These are phyloP conservation scores for Anas acuta DNA, from an alignment of 2,797 vertebrate genomes.

Conservation along the genomic window DNA sequence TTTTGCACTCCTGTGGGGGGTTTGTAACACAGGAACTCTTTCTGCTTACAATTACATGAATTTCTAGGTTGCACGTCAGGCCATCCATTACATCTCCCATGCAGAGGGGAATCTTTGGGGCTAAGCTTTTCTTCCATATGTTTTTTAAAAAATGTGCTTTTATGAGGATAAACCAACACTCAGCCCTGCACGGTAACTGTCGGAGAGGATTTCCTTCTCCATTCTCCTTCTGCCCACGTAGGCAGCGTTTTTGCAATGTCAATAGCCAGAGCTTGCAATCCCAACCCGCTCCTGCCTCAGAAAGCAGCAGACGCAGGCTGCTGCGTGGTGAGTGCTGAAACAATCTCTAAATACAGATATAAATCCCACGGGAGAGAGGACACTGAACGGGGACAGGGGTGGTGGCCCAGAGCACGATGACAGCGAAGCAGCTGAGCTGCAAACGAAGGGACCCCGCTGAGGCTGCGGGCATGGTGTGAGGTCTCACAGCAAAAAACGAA, in stretches of 20 bases:
- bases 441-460: rapidly evolving
- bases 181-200: neutral
- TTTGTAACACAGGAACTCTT: neutral
- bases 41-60: neutral
- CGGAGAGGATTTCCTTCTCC: neutral
- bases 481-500: no score
- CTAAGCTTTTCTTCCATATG: neutral
- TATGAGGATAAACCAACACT: neutral
- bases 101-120: no score
- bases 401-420: rapidly evolving
- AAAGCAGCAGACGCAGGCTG: neutral
- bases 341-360: neutral
- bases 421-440: neutral
- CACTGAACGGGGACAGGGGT: neutral
- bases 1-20: neutral
- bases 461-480: neutral
- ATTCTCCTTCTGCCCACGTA: neutral
- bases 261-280: neutral
- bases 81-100: rapidly evolving
- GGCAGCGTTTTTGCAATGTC: neutral
- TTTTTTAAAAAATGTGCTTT: neutral
- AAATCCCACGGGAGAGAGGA: rapidly evolving
- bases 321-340: neutral
- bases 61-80: neutral
- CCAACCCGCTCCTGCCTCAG: no score